Evolutionary conservation across 2,888 invertebrate genomes (phyloP).

Genomic region (Cecidostiba fungosa): DNA sequence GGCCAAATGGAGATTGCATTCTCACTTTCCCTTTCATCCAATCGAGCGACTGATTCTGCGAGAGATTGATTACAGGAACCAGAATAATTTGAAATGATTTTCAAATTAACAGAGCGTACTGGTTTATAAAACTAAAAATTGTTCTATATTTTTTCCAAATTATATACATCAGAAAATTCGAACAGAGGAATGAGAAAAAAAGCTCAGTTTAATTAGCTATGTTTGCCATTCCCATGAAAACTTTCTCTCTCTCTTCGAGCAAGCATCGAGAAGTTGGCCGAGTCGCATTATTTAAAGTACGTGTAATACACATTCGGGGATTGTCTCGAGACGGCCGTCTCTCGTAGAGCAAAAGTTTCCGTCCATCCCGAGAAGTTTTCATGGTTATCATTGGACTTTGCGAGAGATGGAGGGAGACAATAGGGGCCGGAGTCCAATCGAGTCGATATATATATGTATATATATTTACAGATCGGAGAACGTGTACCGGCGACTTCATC

Average conservation of each 20-base stretch:
- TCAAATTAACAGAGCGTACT: neutral
- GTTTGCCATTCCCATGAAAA: slow-evolving; percentile 24
- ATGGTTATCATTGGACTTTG: slow-evolving; percentile 56
- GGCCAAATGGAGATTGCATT: slow-evolving; percentile 25
- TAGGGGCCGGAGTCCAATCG: slow-evolving; percentile 42
- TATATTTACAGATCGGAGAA: slow-evolving; percentile 75
- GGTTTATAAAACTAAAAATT: neutral
- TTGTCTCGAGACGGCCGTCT: slow-evolving; percentile 39
- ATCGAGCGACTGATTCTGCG: slow-evolving; percentile 27
- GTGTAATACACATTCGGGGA: slow-evolving; percentile 60
- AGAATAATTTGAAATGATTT: neutral
- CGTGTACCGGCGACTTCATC: slow-evolving; percentile 60
- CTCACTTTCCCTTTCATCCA: slow-evolving; percentile 26
- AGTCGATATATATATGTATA: slow-evolving; percentile 29
- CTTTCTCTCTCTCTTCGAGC: neutral
- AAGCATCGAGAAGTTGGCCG: slow-evolving; percentile 16
- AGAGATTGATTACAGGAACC: neutral
- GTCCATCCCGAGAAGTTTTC: slow-evolving; percentile 54
- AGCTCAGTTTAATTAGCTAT: slow-evolving; percentile 47
- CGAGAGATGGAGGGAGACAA: slow-evolving; percentile 23
- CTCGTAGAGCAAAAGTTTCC: slow-evolving; percentile 49
- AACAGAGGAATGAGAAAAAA: neutral
- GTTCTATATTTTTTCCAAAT: neutral
- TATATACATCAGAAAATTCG: neutral
- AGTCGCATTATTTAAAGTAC: slow-evolving; percentile 62